A percentile compares a stretch with the other conserved stretches of the same genome.
phyloP scores from a whole-genome alignment of 2,113 vertebrate species.

The Anthoscopus minutus region DNA sequence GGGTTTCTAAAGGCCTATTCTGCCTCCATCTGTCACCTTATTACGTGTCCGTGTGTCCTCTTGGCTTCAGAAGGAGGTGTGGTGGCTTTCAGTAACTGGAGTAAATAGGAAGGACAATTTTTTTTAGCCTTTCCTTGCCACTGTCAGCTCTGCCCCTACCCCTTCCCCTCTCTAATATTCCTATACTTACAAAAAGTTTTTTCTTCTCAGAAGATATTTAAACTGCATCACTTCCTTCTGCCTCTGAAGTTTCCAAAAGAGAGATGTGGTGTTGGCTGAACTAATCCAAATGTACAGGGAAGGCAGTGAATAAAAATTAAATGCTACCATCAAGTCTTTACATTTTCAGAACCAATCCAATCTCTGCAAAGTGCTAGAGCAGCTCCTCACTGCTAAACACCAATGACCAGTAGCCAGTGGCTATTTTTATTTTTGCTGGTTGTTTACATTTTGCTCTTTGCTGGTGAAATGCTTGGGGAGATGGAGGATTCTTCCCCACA shows the following conservation, averaged over 20 bases:
- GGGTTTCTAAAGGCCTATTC: background rate
- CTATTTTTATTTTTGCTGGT: background rate
- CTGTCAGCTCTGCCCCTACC: background rate
- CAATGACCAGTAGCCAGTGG: background rate
- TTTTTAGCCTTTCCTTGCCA: background rate
- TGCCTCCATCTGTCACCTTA: background rate
- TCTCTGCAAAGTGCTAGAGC: background rate
- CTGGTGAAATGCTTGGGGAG: background rate
- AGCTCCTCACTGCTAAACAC: background rate
- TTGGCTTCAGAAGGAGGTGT: background rate
- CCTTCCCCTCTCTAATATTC: background rate
- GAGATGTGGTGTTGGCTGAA: background rate
- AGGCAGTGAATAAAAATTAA: background rate
- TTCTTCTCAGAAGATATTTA: background rate
- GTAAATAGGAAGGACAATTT: background rate
- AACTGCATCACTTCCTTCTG: background rate
- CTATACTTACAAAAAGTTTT: background rate
- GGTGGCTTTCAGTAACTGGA: background rate
- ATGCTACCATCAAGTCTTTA: background rate
- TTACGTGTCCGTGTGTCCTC: background rate
- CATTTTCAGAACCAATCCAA: background rate
- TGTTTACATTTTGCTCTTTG: background rate
- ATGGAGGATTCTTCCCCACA: background rate
- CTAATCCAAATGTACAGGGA: background rate
- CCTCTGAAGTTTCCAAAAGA: background rate